A percentile compares a stretch with the other conserved stretches of the same genome.
phyloP scores from a whole-genome alignment of 2,113 vertebrate species.

The Dipodomys stephensi region DNA sequence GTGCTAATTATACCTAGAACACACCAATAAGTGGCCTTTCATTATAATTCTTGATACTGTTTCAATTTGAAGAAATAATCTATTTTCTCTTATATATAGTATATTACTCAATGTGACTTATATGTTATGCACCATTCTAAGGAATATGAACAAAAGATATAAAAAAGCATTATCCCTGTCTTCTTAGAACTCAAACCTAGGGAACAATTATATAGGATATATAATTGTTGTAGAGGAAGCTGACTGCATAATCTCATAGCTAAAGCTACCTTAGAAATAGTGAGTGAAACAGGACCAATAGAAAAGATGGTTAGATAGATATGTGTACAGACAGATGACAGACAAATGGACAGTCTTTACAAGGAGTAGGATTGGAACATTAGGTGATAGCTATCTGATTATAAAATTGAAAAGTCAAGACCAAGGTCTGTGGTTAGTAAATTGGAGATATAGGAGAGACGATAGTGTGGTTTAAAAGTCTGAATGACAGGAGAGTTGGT shows the following conservation, averaged over 20 bases:
- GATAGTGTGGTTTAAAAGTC: background rate
- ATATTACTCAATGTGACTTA: background rate
- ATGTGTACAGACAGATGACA: background rate
- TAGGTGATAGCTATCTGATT: background rate
- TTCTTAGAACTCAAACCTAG: conserved; percentile 9
- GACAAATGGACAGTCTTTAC: background rate
- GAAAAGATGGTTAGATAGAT: background rate
- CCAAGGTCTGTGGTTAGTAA: background rate
- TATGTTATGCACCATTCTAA: background rate
- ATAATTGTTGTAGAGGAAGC: background rate
- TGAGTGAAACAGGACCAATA: background rate
- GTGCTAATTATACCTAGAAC: background rate
- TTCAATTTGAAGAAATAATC: too few species aligned
- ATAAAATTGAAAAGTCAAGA: background rate
- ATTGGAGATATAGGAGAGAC: background rate
- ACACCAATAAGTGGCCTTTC: background rate
- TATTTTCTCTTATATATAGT: background rate
- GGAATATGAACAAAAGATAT: background rate
- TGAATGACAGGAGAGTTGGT: background rate
- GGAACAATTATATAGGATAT: background rate
- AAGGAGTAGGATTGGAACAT: background rate
- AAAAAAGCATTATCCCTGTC: background rate
- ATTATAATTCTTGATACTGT: background rate
- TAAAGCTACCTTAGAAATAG: background rate
- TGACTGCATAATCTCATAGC: background rate